A percentile compares a stretch with the other conserved stretches of the same genome.
These are phyloP conservation scores for Spinibarbus caldwelli DNA, from an alignment of 2,797 vertebrate species.

Conservation along the genomic window DNA sequence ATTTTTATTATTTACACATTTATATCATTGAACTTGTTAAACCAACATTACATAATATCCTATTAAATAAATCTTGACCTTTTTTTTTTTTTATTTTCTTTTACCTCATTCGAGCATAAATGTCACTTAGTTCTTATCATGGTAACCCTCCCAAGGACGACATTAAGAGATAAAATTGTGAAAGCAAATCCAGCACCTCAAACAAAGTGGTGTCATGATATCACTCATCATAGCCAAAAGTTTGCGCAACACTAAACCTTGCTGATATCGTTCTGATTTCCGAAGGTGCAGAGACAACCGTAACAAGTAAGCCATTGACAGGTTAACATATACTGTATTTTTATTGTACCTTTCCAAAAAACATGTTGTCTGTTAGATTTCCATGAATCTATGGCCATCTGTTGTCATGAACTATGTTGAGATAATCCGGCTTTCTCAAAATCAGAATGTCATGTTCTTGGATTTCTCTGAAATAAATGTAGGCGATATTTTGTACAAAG, in stretches of 20 bases:
- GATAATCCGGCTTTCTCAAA: not conserved
- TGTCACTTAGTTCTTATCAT: slow-evolving; percentile 45
- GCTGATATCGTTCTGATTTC: too few relatives aligned
- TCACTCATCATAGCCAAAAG: not conserved
- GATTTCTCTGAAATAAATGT: not conserved
- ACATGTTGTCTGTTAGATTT: not conserved
- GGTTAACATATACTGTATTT: not conserved
- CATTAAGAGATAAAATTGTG: not conserved
- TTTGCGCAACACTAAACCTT: not conserved
- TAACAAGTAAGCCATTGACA: not conserved
- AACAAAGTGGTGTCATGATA: slow-evolving; percentile 4
- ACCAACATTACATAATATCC: not conserved
- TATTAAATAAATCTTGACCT: not conserved
- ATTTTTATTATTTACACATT: not conserved
- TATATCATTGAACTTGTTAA: not conserved
- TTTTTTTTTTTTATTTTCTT: not conserved
- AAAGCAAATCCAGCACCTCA: slow-evolving; percentile 25
- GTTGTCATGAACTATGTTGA: not conserved
- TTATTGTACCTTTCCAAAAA: not conserved
- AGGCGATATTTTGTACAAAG: not conserved
- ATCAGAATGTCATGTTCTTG: not conserved
- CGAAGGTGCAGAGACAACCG: not conserved
- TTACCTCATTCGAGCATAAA: not conserved
- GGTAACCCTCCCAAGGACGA: slow-evolving; percentile 31
- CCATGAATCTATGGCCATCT: not conserved